These are phyloP conservation scores for Lepus americanus DNA, from an alignment of 2,113 vertebrate genomes.

Conservation along the genomic window DNA sequence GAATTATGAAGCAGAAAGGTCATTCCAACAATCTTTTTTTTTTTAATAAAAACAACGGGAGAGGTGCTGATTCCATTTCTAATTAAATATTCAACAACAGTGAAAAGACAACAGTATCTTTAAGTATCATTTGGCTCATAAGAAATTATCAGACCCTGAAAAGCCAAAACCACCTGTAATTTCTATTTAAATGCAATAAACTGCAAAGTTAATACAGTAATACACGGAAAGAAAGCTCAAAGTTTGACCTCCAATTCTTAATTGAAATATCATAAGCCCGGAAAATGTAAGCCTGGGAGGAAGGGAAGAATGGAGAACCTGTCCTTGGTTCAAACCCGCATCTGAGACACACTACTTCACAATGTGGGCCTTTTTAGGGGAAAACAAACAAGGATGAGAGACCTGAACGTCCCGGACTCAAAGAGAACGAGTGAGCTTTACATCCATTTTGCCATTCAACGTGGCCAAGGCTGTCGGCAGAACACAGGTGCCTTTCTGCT, in stretches of 20 bases:
- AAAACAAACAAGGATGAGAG: background rate
- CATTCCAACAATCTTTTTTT: constrained; percentile 34
- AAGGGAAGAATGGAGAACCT: background rate
- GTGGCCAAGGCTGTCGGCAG: background rate
- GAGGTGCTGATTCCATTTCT: background rate
- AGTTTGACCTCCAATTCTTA: constrained; percentile 7
- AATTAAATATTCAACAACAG: constrained; percentile 41
- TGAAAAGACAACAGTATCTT: background rate
- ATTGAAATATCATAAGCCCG: constrained; percentile 52
- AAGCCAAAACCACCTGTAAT: background rate
- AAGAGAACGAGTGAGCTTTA: constrained; percentile 9
- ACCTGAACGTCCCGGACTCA: background rate
- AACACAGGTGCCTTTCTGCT: background rate
- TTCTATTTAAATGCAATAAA: constrained; percentile 33
- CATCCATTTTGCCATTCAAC: background rate
- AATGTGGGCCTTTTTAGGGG: background rate
- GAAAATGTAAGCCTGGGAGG: constrained; percentile 33
- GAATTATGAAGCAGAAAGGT: constrained; percentile 26
- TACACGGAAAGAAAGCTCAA: constrained; percentile 7
- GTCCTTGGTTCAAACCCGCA: background rate
- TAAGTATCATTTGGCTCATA: background rate
- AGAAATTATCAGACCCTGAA: constrained; percentile 32
- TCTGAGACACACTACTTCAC: constrained; percentile 26
- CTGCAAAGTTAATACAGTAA: constrained; percentile 27
- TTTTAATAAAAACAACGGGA: background rate